Conservation (phyloP, 1,140 invertebrate genomes). For the Kradibia gibbosae region DNA sequence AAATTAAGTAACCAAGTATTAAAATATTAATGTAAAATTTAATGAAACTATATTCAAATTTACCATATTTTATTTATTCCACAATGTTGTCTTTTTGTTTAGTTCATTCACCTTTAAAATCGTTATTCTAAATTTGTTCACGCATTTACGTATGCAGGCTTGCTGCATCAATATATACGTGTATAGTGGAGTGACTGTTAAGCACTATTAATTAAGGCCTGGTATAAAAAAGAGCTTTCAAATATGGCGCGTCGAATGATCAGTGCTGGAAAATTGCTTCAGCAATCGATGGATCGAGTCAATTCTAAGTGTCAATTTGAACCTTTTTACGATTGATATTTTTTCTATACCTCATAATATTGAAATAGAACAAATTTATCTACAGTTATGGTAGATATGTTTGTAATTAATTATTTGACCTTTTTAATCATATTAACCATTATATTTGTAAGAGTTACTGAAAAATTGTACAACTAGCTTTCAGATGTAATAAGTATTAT, state of each 20-base stretch:
- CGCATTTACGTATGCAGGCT: neutral
- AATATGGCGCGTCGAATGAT: neutral
- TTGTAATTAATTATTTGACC: neutral
- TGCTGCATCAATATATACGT: neutral
- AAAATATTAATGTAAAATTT: no score
- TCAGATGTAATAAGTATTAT: neutral
- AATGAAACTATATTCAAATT: no score
- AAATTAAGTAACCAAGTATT: no score
- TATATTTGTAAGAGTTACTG: neutral
- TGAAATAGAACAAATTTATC: no score
- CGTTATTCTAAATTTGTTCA: no score
- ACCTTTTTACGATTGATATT: constrained; percentile 10
- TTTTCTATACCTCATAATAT: no score
- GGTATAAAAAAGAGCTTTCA: constrained; percentile 8
- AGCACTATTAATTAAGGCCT: constrained; percentile 34
- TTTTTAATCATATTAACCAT: neutral
- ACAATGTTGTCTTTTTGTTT: no score
- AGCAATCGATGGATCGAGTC: constrained; percentile 27
- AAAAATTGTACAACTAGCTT: neutral
- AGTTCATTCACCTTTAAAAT: no score
- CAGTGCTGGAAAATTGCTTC: constrained; percentile 30
- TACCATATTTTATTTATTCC: no score
- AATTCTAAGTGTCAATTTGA: constrained; percentile 39
- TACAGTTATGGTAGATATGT: no score
- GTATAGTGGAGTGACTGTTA: neutral